Percentiles rank a stretch among this genome's conserved stretches.
Conservation (phyloP, 2,113 vertebrate genomes). For the Arvicanthis niloticus region DNA sequence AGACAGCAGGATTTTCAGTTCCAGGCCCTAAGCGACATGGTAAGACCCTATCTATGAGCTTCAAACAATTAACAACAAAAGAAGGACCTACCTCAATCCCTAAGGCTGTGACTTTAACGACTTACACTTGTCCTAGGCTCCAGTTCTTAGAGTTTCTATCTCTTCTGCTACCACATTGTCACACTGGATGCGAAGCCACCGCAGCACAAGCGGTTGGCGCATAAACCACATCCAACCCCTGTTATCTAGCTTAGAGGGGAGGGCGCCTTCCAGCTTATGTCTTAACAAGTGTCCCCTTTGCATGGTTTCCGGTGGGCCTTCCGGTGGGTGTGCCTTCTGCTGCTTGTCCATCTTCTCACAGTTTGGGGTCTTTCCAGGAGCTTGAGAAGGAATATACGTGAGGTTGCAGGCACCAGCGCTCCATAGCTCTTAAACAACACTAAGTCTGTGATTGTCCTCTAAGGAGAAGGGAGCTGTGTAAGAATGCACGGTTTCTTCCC, state of each 20-base stretch:
- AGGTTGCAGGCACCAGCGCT: not conserved
- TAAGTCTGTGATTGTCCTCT: conserved; percentile 32
- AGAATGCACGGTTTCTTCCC: conserved; percentile 29
- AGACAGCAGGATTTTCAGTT: not conserved
- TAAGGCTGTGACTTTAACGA: not conserved
- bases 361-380: not conserved
- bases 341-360: not conserved
- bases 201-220: not conserved
- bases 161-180: too few species aligned
- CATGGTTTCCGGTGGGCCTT: too few species aligned
- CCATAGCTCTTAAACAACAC: not conserved
- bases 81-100: not conserved
- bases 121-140: not conserved
- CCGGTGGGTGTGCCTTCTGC: not conserved
- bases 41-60: not conserved
- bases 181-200: not conserved
- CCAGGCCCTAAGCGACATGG: not conserved
- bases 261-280: not conserved
- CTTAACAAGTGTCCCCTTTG: too few species aligned
- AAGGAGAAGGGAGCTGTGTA: not conserved
- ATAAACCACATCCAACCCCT: not conserved
- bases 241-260: not conserved
- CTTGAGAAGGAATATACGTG: not conserved
- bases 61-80: not conserved
- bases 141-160: not conserved